Conservation (phyloP, 2,797 vertebrate species). For the Pempheris klunzingeri region DNA sequence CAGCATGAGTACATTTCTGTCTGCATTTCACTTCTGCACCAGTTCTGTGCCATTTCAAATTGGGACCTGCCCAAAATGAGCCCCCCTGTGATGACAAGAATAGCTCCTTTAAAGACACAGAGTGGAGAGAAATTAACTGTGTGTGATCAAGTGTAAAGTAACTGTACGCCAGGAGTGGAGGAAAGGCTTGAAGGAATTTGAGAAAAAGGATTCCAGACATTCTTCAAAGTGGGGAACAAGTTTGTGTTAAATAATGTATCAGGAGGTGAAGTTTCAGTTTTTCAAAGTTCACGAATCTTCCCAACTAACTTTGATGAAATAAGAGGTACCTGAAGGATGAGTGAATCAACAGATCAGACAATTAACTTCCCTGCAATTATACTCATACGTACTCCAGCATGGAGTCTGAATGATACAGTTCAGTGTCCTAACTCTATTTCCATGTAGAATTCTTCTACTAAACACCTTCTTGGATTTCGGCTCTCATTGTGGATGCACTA, state of each 20-base stretch:
- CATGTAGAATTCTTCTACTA: background rate
- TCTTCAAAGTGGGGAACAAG: conserved; percentile 49
- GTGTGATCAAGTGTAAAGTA: conserved; percentile 67
- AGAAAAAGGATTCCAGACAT: conserved; percentile 66
- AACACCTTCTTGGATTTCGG: conserved; percentile 4
- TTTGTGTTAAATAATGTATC: conserved; percentile 22
- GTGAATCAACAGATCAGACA: background rate
- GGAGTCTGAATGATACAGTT: background rate
- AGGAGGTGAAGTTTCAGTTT: background rate
- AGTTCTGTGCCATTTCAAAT: conserved; percentile 61
- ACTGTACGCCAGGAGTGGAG: conserved; percentile 33
- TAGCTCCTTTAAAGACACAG: conserved; percentile 65
- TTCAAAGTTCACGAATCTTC: conserved; percentile 1
- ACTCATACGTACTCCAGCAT: conserved; percentile 8
- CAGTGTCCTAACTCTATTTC: conserved; percentile 7
- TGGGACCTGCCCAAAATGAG: conserved; percentile 65
- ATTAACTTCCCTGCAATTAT: conserved; percentile 6
- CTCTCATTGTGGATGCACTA: conserved; percentile 16
- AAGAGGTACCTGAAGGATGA: background rate
- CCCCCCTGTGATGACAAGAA: conserved; percentile 66
- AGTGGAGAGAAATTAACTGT: conserved; percentile 60
- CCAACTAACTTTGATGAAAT: background rate
- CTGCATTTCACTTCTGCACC: conserved; percentile 62
- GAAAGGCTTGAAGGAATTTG: conserved; percentile 53
- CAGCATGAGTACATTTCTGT: conserved; percentile 65